Conservation (phyloP, 2,113 vertebrate genomes). For the Isichthys henryi region DNA sequence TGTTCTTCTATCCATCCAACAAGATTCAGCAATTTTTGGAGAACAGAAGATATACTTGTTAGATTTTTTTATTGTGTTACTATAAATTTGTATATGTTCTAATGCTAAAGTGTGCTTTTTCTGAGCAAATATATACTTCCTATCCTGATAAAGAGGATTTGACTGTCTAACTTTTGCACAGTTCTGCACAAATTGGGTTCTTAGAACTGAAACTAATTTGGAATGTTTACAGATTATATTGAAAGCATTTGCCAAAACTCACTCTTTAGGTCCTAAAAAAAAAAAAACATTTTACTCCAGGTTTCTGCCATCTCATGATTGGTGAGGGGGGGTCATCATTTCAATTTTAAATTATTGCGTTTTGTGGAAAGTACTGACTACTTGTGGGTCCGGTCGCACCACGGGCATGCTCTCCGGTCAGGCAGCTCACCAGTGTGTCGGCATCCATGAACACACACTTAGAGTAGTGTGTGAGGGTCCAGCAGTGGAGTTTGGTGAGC, state of each 20-base stretch:
- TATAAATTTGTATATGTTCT: neutral
- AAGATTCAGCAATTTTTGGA: neutral
- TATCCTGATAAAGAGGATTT: neutral
- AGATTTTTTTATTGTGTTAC: neutral
- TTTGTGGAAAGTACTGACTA: neutral
- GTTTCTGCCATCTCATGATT: neutral
- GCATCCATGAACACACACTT: slow-evolving; percentile 98
- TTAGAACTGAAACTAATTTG: neutral
- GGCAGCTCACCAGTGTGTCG: slow-evolving; percentile 81
- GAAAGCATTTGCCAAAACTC: neutral
- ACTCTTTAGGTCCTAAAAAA: neutral
- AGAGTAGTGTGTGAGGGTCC: slow-evolving; percentile 84
- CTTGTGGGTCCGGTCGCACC: too few species aligned
- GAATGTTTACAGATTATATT: neutral
- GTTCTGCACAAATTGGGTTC: neutral
- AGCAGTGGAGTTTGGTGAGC: slow-evolving; percentile 92
- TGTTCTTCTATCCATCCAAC: neutral
- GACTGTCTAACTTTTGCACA: neutral
- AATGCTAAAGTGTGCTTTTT: neutral
- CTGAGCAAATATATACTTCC: neutral
- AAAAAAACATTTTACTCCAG: neutral
- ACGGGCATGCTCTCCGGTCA: neutral
- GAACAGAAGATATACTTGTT: neutral
- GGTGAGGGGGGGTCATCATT: neutral
- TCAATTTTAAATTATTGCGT: neutral